Base-by-base conservation (phyloP, 2,888 invertebrate genomes). In the Temnothorax rugatulus region DNA sequence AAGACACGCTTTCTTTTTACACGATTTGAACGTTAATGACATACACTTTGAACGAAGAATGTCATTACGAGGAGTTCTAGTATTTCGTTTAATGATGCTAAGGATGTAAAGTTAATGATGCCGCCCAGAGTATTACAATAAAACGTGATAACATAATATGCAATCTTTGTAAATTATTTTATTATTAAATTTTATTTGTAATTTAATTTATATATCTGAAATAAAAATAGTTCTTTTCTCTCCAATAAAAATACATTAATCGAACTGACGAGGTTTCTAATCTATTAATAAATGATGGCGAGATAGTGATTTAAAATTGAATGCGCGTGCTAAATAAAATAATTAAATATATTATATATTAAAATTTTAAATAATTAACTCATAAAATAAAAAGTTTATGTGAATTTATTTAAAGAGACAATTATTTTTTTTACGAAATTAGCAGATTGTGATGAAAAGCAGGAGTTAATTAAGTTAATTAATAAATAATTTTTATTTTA, bases 1-100 rank as follows among this genome's bases (percentile, higher is more conserved):
- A 71, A 79, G 18, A 18, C 34, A 13, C 44, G 25, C 59, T 79
- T 71, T 59, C 21, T 21, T 47, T 71, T 81, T 38, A 44, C 38
- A 34, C 41, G 34, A 47, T 69, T 47, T 21, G 47, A 59, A 18
- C 25, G 9, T 71, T 79, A 71, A 79, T 59, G 13, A 79, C 29
- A 21, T 18, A 68, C 3, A 21, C 21, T 57, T 79, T 18, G n/a
- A 41, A 18, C n/a, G 5, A 25, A 25, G 44, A 74, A n/a, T 44
- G 18, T 34, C 34, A 34, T 34, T 34, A 34, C 34, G 34, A 59
- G n/a, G n/a, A 74, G 13, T 44, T 54, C 9, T 11, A 41, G 9
- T 52, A 52, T 64, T 64, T 41, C 25, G 1, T 47, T 47, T 64
- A 21, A 21, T 21, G 47, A 47, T 21, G 4, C 8, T 44, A 21